These are phyloP conservation scores for Hesperophylax magnus DNA, from an alignment of 1,140 invertebrate species.

Conservation along the genomic window DNA sequence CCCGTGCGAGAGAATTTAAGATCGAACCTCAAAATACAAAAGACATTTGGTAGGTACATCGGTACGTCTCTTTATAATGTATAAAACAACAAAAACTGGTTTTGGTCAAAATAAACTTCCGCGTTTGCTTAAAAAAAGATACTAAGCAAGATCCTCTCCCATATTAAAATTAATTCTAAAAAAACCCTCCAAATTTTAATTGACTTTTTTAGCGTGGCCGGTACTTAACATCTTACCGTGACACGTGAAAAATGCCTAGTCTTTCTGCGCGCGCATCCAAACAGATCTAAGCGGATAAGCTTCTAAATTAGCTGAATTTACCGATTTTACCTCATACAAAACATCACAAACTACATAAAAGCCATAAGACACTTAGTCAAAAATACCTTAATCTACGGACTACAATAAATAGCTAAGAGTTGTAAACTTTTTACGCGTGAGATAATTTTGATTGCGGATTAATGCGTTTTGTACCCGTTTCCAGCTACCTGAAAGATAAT, in stretches of 20 bases:
- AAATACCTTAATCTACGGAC: neutral
- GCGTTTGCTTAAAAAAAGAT: too few relatives aligned
- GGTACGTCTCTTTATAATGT: too few relatives aligned
- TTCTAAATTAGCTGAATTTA: conserved; percentile 26
- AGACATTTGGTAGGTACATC: too few relatives aligned
- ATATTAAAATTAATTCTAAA: too few relatives aligned
- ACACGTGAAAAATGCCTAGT: conserved; percentile 35
- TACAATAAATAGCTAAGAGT: too few relatives aligned
- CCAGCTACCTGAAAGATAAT: conserved; percentile 8
- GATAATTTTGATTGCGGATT: too few relatives aligned
- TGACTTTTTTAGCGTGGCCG: neutral
- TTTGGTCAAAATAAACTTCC: too few relatives aligned
- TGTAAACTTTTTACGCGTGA: too few relatives aligned
- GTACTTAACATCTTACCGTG: conserved; percentile 21
- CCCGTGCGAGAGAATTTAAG: too few relatives aligned
- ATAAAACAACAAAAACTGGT: too few relatives aligned
- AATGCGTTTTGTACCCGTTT: neutral
- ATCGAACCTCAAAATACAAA: too few relatives aligned
- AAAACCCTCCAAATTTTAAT: conserved; percentile 1
- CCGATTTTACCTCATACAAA: conserved; percentile 7
- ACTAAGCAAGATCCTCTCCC: too few relatives aligned
- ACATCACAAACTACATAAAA: neutral
- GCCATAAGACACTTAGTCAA: neutral
- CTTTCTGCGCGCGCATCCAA: conserved; percentile 35
- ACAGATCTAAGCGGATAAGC: conserved; percentile 33